Base-by-base conservation (phyloP, 2,797 vertebrate species). In the Alauda arvensis region DNA sequence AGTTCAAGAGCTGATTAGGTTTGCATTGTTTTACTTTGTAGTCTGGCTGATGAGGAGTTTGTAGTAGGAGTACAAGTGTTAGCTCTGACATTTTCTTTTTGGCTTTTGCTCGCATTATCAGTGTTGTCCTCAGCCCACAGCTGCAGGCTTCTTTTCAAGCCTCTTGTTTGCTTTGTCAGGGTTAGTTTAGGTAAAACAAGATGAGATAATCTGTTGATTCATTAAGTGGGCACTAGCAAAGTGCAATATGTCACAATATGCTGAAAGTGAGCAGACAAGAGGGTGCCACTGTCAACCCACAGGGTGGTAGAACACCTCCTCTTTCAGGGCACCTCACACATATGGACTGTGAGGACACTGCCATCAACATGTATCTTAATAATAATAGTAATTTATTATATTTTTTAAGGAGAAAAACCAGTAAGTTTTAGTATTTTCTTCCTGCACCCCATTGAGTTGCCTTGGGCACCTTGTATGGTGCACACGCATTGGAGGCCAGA, bases 321-420 rank as follows among this genome's bases (percentile, higher is more conserved):
- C 34, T 21, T 91, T 80, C 45, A 49, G 65, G 59, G 43, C 8
- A 23, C 49, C 24, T 74, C 1, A 1, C 0, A 1, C 0, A 1
- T 28, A 9, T 0, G 2, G 31, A 20, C 57, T 1, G 31, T 52
- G 46, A 67, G 62, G 70, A 42, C 29, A 19, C 42, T 7, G 17
- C 29, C 18, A 5, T 77, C 20, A 59, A 15, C 31, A 4, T 21
- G 4, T 52, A 8, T 66, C 56, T 63, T 49, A 26, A 17, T 76
- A 40, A 65, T 71, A 46, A 20, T 48, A 45, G 11, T 31, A 56
- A 56, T 49, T 34, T 31, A 25, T 42, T 45, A 21, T 33, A 2
- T 6, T 37, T 78, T 65, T 33, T 16, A 26, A 12, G 4, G 24
- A 4, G 2, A 1, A 19, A 60, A 9, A 12, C 2, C 15, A 42